These are phyloP conservation scores for Heterotilapia buettikoferi DNA, from an alignment of 2,113 vertebrate species.

Conservation along the genomic window DNA sequence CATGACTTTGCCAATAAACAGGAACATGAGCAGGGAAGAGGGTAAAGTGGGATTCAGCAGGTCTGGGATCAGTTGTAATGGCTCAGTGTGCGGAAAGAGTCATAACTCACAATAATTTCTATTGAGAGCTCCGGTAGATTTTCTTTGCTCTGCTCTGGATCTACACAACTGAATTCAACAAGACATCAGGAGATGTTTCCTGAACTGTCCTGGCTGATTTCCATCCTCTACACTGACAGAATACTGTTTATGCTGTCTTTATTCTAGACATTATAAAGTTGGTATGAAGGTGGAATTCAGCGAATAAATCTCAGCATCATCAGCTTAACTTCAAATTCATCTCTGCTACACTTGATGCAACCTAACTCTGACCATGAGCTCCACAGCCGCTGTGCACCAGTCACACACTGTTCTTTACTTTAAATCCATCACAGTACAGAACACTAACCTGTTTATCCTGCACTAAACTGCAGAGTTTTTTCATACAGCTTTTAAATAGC, in stretches of 20 bases:
- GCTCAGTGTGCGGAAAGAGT: rapidly evolving
- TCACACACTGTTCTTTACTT: neutral
- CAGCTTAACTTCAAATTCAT: neutral
- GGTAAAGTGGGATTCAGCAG: neutral
- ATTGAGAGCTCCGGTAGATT: neutral
- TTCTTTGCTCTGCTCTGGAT: rapidly evolving
- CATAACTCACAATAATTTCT: neutral
- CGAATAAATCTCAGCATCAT: neutral
- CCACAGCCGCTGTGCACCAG: neutral
- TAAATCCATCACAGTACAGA: neutral
- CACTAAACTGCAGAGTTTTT: neutral
- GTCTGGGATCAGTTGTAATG: rapidly evolving
- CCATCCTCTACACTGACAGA: neutral
- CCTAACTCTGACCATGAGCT: neutral
- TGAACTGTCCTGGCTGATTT: neutral
- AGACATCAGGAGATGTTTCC: neutral
- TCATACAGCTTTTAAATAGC: neutral
- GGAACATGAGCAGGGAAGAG: neutral
- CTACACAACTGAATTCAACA: neutral
- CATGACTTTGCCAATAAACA: neutral
- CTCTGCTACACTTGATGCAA: neutral
- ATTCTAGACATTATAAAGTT: neutral
- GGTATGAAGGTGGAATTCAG: neutral
- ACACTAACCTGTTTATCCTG: neutral
- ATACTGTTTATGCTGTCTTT: rapidly evolving